Evolutionary conservation across 1,140 invertebrate genomes (phyloP).

Genomic region (Oryzaephilus surinamensis): DNA sequence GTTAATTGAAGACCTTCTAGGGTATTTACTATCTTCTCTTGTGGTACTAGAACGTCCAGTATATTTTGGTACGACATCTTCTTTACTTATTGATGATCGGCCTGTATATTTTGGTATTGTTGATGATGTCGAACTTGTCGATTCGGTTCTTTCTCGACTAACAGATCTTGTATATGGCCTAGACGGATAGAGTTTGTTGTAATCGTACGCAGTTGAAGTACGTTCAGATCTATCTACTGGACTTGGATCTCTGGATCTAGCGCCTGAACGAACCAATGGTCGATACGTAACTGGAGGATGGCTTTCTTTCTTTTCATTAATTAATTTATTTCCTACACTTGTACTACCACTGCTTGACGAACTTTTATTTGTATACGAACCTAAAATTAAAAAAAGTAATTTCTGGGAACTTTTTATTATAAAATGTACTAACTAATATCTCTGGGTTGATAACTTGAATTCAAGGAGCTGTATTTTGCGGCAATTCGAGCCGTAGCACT

Average conservation of each 20-base stretch:
- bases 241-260: constrained; percentile 33
- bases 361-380: neutral
- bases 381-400: neutral
- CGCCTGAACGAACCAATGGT: constrained; percentile 16
- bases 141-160: constrained; percentile 29
- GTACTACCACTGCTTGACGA: constrained; percentile 13
- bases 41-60: constrained; percentile 9
- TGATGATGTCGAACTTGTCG: constrained; percentile 15
- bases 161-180: constrained; percentile 22
- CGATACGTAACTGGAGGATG: constrained; percentile 32
- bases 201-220: constrained; percentile 15
- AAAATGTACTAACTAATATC: constrained; percentile 4
- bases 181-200: constrained; percentile 27
- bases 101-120: constrained; percentile 30
- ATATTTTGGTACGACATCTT: constrained; percentile 13
- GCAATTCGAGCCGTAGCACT: constrained; percentile 16
- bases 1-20: constrained; percentile 4
- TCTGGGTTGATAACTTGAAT: constrained; percentile 20
- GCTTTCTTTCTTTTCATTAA: constrained; percentile 26
- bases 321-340: constrained; percentile 19
- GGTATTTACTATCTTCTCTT: constrained; percentile 13
- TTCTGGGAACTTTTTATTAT: no score
- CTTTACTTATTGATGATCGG: constrained; percentile 15
- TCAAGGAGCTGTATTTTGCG: constrained; percentile 21
- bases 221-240: constrained; percentile 19